A percentile compares a stretch with the other conserved stretches of the same genome.
Conservation (phyloP, 2,888 invertebrate genomes). For the Ennomos fuscantarius region DNA sequence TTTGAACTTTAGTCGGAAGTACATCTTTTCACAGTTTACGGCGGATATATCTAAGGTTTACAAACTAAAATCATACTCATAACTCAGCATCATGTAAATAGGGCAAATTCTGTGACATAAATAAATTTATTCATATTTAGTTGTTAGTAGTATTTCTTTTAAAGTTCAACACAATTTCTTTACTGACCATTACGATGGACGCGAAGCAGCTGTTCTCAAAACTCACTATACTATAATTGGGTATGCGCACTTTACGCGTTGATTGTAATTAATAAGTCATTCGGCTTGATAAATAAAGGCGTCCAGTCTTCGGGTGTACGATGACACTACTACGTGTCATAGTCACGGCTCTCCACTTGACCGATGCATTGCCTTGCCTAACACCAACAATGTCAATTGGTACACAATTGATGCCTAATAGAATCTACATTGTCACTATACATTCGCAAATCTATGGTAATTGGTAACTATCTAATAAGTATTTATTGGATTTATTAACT, state of each 20-base stretch:
- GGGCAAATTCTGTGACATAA: no score
- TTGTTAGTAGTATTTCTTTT: background rate
- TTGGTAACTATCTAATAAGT: slow-evolving; percentile 1
- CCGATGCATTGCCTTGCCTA: slow-evolving; percentile 47
- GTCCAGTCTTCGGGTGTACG: slow-evolving; percentile 53
- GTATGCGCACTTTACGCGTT: slow-evolving; percentile 21
- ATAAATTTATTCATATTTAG: no score
- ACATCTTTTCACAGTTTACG: no score
- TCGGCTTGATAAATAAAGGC: slow-evolving; percentile 43
- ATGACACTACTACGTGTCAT: slow-evolving; percentile 50
- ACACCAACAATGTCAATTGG: slow-evolving; percentile 56
- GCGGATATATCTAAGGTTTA: no score
- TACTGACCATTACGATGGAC: slow-evolving; percentile 44
- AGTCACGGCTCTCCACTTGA: slow-evolving; percentile 43
- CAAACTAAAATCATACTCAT: no score
- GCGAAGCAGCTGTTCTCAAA: slow-evolving; percentile 24
- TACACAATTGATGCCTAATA: slow-evolving; percentile 50
- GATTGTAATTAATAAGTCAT: slow-evolving; percentile 26
- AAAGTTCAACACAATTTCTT: slow-evolving; percentile 8
- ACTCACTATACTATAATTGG: slow-evolving; percentile 28
- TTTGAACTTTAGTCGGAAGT: no score
- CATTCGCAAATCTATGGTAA: slow-evolving; percentile 29
- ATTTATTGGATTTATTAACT: no score
- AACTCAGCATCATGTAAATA: no score
- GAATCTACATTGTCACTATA: slow-evolving; percentile 33